Evolutionary conservation across 1,140 invertebrate genomes (phyloP), one percentile per base, ranked within the genome.

Genomic region (Diachasma alloeum): DNA sequence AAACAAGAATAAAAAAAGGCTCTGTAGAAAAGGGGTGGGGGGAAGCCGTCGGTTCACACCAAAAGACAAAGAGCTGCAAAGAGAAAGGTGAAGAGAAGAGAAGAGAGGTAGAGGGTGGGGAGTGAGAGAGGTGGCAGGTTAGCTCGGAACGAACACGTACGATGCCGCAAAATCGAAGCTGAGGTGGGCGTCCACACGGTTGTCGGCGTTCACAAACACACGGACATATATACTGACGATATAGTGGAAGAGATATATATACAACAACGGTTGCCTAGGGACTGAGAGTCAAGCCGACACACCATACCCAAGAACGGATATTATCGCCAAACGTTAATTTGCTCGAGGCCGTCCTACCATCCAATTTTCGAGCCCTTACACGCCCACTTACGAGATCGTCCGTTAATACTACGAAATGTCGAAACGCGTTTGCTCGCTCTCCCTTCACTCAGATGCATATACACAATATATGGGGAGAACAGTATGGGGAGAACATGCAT

Each of bases 261-360:
- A 66, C 66, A 53, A 69, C 22, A 69, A 72, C 70, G 59, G 70
- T 68, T 78, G 77, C 77, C 71, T 77, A 77, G 76, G 71, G 76
- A 75, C 63, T 66, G 68, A 19, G 31, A 24, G 56, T 63, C 72
- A 73, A 72, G 59, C 74, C 78, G 53, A 76, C 74, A 79, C 77
- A 72, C 72, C 37, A 68, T 44, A 69, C 63, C 72, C 48, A 76
- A 84, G 84, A 89, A 85, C 88, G 88, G 88, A 89, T 89, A 89
- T 88, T 88, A 89, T 88, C 87, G 87, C 84, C 85, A 87, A 89
- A 89, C 85, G 87, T 90, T 90, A 88, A 90, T 90, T 90, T 90
- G 85, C 82, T 81, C 84, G 83, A 85, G 87, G 84, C 84, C 87
- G 81, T 84, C 87, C 88, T 87, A 87, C 87, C 88, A 89, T 88